Base-by-base conservation (phyloP, 1,140 invertebrate genomes). In the Pseudobourletiella spinata region DNA sequence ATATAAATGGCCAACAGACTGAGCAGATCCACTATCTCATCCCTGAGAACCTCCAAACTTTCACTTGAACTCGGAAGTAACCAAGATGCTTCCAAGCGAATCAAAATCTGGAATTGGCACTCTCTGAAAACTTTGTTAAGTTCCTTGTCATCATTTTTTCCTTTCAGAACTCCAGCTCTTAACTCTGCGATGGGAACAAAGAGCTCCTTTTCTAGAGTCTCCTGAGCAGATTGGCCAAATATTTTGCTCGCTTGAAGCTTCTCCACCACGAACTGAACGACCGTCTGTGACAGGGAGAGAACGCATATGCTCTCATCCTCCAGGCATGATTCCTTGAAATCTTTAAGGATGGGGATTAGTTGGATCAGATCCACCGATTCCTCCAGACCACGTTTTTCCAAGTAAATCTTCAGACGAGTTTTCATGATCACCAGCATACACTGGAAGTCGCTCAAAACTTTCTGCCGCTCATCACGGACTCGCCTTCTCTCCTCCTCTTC, bases 21-120 rank as follows among this genome's bases (percentile, higher is more conserved):
- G 15, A 65, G 30, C 14, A 65, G 28, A 11, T 56, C 39, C n/a
- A 57, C 28, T 3, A 65, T 56, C 8, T 65, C 63, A 16, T 48
- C 43, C n/a, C 59, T 11, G 8, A 61, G n/a, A 22, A 35, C 42
- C 2, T 57, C 18, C 2, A 35, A 59, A 14, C 22, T 56, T 1
- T 65, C 52, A 6, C 35, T 50, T 26, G 43, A 26, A 8, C 42
- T 29, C 1, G 51, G 57, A 26, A 58, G 46, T 18, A 59, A 20
- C 58, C 58, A 65, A 3, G 51, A 22, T 1, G 55, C 32, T 48
- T 65, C 63, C 16, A 65, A 50, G 15, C 54, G 59, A 1, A 61
- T n/a, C 42, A 65, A 22, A 1, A 65, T 61, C 44, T 65, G 63
- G 3, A 57, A 29, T n/a, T 65, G 48, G 22, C 58, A 57, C 54